Percentiles rank a stretch among this genome's conserved stretches.
Conservation (phyloP, 2,113 vertebrate species). For the Gobiocypris rarus region DNA sequence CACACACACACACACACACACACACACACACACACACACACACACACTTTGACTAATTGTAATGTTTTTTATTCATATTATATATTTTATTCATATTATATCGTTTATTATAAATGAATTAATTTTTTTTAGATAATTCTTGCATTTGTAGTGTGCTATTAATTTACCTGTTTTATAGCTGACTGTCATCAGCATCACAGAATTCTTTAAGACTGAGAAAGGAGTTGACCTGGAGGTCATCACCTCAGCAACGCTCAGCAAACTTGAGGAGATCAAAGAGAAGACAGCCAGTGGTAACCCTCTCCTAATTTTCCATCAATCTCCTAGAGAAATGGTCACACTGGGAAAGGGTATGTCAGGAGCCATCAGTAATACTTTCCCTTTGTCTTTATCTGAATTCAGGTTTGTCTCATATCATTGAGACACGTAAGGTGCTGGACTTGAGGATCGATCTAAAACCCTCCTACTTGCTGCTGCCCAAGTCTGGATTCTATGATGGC, state of each 20-base stretch:
- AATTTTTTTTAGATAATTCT: neutral
- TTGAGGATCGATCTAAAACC: constrained; percentile 90
- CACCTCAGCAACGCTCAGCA: constrained; percentile 90
- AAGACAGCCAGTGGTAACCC: constrained; percentile 87
- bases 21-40: too few relatives aligned
- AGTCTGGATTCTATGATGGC: constrained; percentile 83
- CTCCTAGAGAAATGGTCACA: constrained; percentile 30
- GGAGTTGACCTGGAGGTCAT: constrained; percentile 90
- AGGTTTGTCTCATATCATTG: constrained; percentile 94
- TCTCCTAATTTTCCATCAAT: constrained; percentile 3
- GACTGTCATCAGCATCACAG: constrained; percentile 89
- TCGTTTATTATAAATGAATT: neutral
- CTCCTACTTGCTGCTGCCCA: constrained; percentile 90
- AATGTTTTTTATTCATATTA: neutral
- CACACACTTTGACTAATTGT: neutral
- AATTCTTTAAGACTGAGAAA: constrained; percentile 88
- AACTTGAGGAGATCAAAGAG: constrained; percentile 96
- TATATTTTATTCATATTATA: too few relatives aligned
- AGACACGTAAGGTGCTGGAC: constrained; percentile 91
- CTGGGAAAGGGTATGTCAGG: too few relatives aligned
- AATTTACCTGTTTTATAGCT: constrained; percentile 69
- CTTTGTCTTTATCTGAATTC: neutral
- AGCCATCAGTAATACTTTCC: neutral
- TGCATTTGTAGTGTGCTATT: neutral
- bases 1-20: too few relatives aligned